These are phyloP conservation scores for Tenthredo distinguenda DNA, from an alignment of 2,888 invertebrate species.

Conservation along the genomic window DNA sequence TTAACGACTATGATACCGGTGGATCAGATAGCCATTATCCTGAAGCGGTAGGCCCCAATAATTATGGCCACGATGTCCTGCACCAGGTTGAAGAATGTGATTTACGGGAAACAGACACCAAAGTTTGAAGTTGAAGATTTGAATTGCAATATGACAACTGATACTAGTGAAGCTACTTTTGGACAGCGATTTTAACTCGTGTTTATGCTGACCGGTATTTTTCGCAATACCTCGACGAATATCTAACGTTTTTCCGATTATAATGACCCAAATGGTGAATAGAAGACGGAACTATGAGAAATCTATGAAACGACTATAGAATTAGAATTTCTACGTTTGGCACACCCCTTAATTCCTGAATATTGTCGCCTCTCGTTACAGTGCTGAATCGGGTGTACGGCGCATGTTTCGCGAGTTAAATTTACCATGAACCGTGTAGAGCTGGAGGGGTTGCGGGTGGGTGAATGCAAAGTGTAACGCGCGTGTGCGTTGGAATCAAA, in stretches of 20 bases:
- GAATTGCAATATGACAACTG: background rate
- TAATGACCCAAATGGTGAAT: background rate
- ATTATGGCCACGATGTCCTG: background rate
- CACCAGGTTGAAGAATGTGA: background rate
- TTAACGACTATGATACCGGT: background rate
- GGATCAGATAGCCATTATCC: constrained; percentile 6
- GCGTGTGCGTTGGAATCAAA: constrained; percentile 16
- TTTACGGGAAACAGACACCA: background rate
- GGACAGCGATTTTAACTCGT: too few species aligned
- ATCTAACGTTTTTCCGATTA: background rate
- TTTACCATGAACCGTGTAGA: constrained; percentile 9
- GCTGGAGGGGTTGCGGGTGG: background rate
- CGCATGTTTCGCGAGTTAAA: constrained; percentile 11
- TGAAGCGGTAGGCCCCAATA: background rate
- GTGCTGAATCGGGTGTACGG: background rate
- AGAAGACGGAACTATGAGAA: background rate
- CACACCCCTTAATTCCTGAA: background rate
- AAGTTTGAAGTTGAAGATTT: background rate
- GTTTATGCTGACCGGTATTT: too few species aligned
- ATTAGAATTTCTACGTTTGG: background rate
- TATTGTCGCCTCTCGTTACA: background rate
- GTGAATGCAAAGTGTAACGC: background rate
- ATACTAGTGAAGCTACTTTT: background rate
- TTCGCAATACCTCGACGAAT: too few species aligned
- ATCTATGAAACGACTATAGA: background rate